Evolutionary conservation across 2,888 invertebrate genomes (phyloP).

Genomic region (Dorcus hopei): DNA sequence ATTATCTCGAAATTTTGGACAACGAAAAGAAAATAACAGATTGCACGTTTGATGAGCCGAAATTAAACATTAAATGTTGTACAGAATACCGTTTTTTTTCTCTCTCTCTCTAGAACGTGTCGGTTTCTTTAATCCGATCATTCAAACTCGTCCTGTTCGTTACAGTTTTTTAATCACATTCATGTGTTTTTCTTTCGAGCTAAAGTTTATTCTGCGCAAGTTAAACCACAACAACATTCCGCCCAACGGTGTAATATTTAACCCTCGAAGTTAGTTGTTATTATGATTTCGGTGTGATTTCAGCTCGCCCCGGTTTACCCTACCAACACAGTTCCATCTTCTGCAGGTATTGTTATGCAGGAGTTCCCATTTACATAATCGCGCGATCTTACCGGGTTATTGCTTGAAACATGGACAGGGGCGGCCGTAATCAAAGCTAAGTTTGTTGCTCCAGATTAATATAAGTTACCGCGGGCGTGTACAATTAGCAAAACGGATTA

Average conservation of each 20-base stretch:
- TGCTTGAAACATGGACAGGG: no score
- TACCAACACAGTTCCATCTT: background rate
- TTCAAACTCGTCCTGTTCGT: no score
- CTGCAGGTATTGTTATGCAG: constrained; percentile 2
- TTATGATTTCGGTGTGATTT: constrained; percentile 23
- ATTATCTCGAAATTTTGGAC: no score
- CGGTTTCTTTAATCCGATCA: no score
- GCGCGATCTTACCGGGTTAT: background rate
- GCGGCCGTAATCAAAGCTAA: background rate
- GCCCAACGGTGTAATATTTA: constrained; percentile 19
- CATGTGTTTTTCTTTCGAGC: no score
- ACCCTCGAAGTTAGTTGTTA: constrained; percentile 16
- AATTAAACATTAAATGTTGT: no score
- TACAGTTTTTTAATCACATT: no score
- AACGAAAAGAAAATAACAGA: no score
- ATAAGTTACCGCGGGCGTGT: background rate
- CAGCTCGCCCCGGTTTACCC: constrained; percentile 8
- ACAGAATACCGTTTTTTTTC: no score
- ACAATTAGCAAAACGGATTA: background rate
- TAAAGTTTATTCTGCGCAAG: no score
- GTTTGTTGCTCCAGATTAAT: background rate
- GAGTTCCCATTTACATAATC: background rate
- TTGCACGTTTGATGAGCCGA: no score
- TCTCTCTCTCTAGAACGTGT: no score
- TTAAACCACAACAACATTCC: background rate